These are phyloP conservation scores for Borostomias antarcticus DNA, from an alignment of 2,797 vertebrate species.

Conservation along the genomic window DNA sequence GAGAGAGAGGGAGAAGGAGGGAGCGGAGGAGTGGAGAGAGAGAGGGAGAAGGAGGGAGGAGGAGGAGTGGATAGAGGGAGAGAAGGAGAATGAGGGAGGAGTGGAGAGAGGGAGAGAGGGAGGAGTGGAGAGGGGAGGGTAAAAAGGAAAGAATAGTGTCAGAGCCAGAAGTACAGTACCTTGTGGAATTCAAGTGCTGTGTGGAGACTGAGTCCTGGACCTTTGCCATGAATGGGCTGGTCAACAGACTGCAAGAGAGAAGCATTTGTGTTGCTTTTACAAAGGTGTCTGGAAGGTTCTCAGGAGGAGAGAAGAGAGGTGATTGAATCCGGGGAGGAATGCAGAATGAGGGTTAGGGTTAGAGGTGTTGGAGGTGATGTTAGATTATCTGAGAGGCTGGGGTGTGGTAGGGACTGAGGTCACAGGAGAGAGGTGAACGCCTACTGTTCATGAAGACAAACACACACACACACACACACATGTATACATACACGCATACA, in stretches of 20 bases:
- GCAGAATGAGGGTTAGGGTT: constrained; percentile 21
- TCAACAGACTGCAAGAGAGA: constrained; percentile 67
- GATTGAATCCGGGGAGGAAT: constrained; percentile 34
- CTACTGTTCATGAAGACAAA: not conserved
- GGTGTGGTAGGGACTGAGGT: constrained; percentile 10
- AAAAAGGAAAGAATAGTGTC: constrained; percentile 10
- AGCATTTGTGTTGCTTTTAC: constrained; percentile 38
- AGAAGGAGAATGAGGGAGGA: not conserved
- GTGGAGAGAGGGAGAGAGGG: constrained; percentile 7
- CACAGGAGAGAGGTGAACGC: not conserved
- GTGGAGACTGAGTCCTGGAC: constrained; percentile 65
- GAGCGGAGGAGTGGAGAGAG: no score
- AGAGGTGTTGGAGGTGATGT: constrained; percentile 22
- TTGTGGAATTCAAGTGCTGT: constrained; percentile 67
- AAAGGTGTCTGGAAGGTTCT: constrained; percentile 36
- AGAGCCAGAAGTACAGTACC: constrained; percentile 53
- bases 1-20: no score
- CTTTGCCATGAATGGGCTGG: constrained; percentile 56
- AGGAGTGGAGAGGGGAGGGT: not conserved
- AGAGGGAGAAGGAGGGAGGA: no score
- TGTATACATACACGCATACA: not conserved
- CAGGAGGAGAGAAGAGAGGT: constrained; percentile 24
- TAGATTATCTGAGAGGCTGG: constrained; percentile 15
- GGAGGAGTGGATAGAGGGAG: no score
- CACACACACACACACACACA: not conserved